Percentiles rank a stretch among this genome's conserved stretches.
These are phyloP conservation scores for Brachionus paranguensis DNA, from an alignment of 1,140 invertebrate species.

Conservation along the genomic window DNA sequence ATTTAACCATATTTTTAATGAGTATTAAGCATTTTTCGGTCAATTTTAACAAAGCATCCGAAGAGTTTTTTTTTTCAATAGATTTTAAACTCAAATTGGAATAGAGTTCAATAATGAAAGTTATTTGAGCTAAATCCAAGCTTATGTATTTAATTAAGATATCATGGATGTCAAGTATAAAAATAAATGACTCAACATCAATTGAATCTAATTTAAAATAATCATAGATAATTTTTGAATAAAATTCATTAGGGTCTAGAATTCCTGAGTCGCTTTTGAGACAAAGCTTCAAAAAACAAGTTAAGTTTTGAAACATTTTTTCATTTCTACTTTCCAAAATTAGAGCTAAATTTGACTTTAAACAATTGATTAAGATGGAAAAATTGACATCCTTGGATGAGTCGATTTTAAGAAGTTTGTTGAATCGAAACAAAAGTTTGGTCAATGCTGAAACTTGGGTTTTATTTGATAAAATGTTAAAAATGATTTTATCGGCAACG, in stretches of 20 bases:
- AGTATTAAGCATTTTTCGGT: neutral
- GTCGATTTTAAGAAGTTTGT: neutral
- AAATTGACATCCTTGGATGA: neutral
- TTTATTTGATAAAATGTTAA: neutral
- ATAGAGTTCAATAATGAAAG: neutral
- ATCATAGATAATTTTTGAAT: neutral
- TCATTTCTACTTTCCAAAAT: neutral
- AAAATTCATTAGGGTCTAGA: neutral
- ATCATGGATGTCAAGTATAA: neutral
- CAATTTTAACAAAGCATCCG: neutral
- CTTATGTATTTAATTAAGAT: neutral
- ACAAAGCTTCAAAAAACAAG: neutral
- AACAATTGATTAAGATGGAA: neutral
- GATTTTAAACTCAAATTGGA: neutral
- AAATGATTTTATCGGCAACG: neutral
- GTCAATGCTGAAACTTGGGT: neutral
- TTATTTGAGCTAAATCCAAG: neutral
- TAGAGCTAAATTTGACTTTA: neutral
- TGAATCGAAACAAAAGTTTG: neutral
- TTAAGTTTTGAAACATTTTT: slow-evolving; percentile 13
- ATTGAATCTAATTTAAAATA: neutral
- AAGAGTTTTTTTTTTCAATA: neutral
- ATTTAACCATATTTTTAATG: neutral
- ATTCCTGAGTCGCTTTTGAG: neutral
- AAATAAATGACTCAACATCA: neutral